Percentiles rank a stretch among this genome's conserved stretches.
Conservation (phyloP, 2,888 invertebrate species). For the Rhaphigaster nebulosa region DNA sequence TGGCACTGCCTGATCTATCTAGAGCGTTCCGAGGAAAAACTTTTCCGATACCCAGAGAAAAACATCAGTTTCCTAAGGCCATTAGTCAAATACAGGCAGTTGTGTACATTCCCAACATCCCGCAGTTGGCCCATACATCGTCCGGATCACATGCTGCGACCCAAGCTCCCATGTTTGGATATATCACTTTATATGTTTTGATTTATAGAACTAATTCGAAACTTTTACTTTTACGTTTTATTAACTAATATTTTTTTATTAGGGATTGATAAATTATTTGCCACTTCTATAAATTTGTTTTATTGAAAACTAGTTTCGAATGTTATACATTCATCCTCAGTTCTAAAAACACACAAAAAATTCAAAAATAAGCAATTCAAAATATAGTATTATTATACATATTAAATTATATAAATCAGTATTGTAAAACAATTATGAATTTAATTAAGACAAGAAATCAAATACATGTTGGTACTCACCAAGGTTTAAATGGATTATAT, state of each 20-base stretch:
- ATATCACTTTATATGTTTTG: neutral
- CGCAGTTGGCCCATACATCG: neutral
- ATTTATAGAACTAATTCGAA: neutral
- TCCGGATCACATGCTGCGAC: neutral
- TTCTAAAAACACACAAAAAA: too few relatives aligned
- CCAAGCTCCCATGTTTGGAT: neutral
- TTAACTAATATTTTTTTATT: neutral
- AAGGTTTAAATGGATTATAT: too few relatives aligned
- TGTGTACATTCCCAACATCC: conserved; percentile 33
- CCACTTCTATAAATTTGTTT: too few relatives aligned
- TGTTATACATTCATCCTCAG: too few relatives aligned
- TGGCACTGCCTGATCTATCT: conserved; percentile 8
- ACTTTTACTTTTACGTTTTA: neutral
- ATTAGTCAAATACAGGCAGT: conserved; percentile 13
- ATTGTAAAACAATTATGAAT: too few relatives aligned
- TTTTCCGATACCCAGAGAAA: conserved; percentile 11
- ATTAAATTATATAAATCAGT: too few relatives aligned
- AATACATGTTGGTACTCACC: too few relatives aligned
- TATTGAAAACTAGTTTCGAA: too few relatives aligned
- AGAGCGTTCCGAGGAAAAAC: neutral
- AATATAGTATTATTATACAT: too few relatives aligned
- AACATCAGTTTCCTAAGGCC: conserved; percentile 8
- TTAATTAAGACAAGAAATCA: too few relatives aligned
- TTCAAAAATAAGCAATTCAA: too few relatives aligned
- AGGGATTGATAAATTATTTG: too few relatives aligned